These are phyloP conservation scores for Aphelenchoides fujianensis DNA, from an alignment of 1,140 invertebrate species.

Conservation along the genomic window DNA sequence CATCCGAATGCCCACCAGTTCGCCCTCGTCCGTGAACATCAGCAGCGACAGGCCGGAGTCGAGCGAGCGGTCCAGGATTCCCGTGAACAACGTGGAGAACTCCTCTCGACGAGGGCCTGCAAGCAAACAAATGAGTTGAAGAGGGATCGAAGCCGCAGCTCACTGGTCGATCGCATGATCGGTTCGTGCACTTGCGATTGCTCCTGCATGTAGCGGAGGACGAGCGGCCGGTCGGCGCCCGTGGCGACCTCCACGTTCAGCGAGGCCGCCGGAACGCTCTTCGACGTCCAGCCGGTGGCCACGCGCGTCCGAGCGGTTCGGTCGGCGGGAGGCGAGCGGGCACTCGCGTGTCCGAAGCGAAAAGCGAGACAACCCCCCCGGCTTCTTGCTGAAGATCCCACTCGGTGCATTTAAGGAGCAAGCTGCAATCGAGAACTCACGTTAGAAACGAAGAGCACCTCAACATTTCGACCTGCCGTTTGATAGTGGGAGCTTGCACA, in stretches of 20 bases:
- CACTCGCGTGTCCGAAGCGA: no score
- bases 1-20: not conserved
- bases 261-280: no score
- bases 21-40: conserved; percentile 1
- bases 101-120: not conserved
- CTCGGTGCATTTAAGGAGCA: no score
- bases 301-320: no score
- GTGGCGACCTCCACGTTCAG: not conserved
- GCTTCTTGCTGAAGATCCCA: no score
- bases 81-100: not conserved
- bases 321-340: no score
- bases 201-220: not conserved
- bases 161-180: not conserved
- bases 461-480: no score
- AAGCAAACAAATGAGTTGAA: not conserved
- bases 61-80: not conserved
- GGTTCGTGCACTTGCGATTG: not conserved
- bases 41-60: not conserved
- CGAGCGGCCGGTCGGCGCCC: not conserved
- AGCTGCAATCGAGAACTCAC: no score
- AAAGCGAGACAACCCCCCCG: no score
- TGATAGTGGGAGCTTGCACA: no score
- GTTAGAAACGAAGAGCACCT: no score
- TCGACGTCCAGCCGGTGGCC: no score
- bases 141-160: not conserved